Percentiles rank a stretch among this genome's conserved stretches.
phyloP scores from a whole-genome alignment of 2,113 vertebrate genomes.

The Craseonycteris thonglongyai region DNA sequence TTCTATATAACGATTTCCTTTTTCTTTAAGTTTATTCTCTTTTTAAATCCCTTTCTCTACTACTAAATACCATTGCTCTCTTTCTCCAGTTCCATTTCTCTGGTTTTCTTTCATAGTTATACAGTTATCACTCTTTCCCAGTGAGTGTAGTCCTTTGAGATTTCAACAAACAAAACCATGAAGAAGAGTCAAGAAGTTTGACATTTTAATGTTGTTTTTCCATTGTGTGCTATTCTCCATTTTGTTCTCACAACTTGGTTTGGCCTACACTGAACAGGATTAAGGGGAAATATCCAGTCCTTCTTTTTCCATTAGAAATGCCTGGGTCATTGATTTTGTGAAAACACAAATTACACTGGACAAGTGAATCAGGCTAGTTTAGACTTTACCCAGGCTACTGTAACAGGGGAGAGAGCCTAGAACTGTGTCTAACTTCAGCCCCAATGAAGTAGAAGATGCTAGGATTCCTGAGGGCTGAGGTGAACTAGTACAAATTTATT shows the following conservation, averaged over 20 bases:
- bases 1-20: neutral
- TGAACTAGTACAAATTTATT: neutral
- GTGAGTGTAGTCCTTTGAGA: neutral
- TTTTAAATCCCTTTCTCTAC: neutral
- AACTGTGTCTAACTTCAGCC: neutral
- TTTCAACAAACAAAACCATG: neutral
- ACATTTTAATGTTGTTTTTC: neutral
- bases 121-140: neutral
- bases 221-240: neutral
- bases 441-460: neutral
- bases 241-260: neutral
- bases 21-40: neutral
- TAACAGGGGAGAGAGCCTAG: neutral
- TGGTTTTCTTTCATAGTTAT: conserved; percentile 2
- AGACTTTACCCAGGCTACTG: neutral
- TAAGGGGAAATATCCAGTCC: neutral
- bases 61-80: neutral
- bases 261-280: neutral
- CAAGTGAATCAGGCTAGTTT: neutral
- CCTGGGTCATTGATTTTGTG: neutral
- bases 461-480: neutral
- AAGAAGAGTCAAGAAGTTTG: neutral
- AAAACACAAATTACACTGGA: neutral
- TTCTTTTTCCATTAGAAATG: neutral
- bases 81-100: neutral